phyloP scores from a whole-genome alignment of 2,113 vertebrate genomes.

The Kryptolebias marmoratus region DNA sequence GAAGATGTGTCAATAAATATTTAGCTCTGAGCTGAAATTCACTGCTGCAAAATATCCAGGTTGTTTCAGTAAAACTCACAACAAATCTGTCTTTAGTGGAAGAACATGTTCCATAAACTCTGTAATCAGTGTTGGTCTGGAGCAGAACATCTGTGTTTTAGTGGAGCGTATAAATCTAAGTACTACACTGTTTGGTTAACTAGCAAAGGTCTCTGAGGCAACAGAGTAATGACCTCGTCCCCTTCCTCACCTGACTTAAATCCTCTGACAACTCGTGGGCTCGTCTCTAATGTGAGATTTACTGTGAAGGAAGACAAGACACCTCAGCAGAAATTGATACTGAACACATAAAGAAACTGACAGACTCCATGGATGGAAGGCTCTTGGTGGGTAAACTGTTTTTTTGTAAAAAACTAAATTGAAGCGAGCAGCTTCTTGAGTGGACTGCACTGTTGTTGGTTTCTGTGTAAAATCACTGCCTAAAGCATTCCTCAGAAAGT shows the following conservation, averaged over 20 bases:
- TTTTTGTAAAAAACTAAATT: too few relatives aligned
- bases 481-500: constrained; percentile 5
- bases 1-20: too few relatives aligned
- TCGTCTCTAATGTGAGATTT: constrained; percentile 6
- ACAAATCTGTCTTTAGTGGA: not conserved
- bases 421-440: not conserved
- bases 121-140: not conserved
- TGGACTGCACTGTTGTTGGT: constrained; percentile 17
- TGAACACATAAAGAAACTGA: not conserved
- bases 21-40: not conserved
- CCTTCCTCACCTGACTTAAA: not conserved
- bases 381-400: not conserved
- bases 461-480: constrained; percentile 4
- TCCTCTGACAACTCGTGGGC: not conserved
- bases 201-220: not conserved
- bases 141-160: not conserved
- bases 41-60: not conserved
- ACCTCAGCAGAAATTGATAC: not conserved
- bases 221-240: not conserved
- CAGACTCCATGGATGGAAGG: not conserved
- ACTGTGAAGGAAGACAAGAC: not conserved
- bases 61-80: not conserved
- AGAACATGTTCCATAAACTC: not conserved
- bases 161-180: not conserved
- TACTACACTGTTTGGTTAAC: not conserved